phyloP scores from a whole-genome alignment of 1,140 invertebrate genomes.

The Nephila pilipes region DNA sequence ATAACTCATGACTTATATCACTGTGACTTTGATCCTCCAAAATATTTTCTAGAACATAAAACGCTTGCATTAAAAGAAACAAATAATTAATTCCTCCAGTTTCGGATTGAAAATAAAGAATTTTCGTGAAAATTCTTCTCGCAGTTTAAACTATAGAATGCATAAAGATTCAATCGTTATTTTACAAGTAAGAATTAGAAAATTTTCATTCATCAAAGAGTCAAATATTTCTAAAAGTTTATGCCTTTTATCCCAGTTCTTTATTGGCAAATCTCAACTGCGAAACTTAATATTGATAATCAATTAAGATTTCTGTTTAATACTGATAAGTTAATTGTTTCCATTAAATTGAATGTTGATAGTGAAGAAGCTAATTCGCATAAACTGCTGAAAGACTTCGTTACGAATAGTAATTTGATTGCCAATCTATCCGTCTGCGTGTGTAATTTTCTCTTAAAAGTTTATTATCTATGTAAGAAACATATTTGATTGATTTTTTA shows the following conservation, averaged over 20 bases:
- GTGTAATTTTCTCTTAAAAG: not conserved
- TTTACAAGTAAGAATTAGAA: too few relatives aligned
- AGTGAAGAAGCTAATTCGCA: not conserved
- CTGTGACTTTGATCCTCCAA: too few relatives aligned
- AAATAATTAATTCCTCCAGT: too few relatives aligned
- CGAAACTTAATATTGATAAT: not conserved
- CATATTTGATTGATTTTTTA: constrained; percentile 1
- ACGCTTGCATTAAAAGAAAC: too few relatives aligned
- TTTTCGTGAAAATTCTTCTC: too few relatives aligned
- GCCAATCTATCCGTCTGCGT: not conserved
- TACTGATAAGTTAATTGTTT: constrained; percentile 5
- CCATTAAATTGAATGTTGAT: not conserved
- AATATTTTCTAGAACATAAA: too few relatives aligned
- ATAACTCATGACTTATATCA: too few relatives aligned
- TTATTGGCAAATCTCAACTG: not conserved
- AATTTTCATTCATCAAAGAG: not conserved
- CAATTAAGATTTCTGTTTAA: not conserved
- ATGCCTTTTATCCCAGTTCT: not conserved
- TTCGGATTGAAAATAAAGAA: too few relatives aligned
- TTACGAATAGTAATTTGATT: constrained; percentile 16
- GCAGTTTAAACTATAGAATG: too few relatives aligned
- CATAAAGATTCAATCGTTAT: too few relatives aligned
- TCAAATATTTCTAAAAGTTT: not conserved
- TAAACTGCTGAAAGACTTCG: not conserved
- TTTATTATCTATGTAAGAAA: constrained; percentile 2